Conservation (phyloP, 2,113 vertebrate species). For the Steatornis caripensis region DNA sequence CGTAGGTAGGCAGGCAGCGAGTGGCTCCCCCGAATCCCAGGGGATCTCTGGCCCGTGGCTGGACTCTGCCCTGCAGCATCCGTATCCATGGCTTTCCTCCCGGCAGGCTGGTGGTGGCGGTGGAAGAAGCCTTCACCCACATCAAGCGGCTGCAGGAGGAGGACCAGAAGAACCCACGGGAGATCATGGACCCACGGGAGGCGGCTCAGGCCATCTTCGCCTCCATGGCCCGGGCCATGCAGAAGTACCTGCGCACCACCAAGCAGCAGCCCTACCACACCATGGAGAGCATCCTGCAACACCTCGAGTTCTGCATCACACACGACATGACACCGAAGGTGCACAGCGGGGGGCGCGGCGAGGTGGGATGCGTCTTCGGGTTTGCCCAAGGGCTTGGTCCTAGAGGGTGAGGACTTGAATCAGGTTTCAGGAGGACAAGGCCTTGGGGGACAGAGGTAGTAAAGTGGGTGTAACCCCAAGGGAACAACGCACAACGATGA, state of each 20-base stretch:
- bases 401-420: background rate
- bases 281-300: slow-evolving; percentile 98
- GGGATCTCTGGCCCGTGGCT: too few species aligned
- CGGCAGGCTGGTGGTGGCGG: slow-evolving; percentile 88
- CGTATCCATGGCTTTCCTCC: too few species aligned
- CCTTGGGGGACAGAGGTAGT: background rate
- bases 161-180: slow-evolving; percentile 87
- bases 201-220: slow-evolving; percentile 96
- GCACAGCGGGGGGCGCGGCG: accelerated
- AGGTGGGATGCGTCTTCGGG: accelerated
- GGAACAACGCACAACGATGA: background rate
- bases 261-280: slow-evolving; percentile 95
- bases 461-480: background rate
- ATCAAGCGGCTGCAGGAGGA: slow-evolving; percentile 94
- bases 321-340: slow-evolving; percentile 98
- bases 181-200: slow-evolving; percentile 94
- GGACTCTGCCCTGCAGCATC: too few species aligned
- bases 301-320: slow-evolving; percentile 97
- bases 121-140: slow-evolving; percentile 96
- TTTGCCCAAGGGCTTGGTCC: background rate
- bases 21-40: background rate
- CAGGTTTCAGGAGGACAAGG: too few species aligned
- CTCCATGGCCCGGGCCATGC: slow-evolving; percentile 97
- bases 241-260: slow-evolving; percentile 94
- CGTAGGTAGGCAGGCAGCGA: accelerated